These are phyloP conservation scores for Wasmannia auropunctata DNA, from an alignment of 1,140 invertebrate genomes.

Conservation along the genomic window DNA sequence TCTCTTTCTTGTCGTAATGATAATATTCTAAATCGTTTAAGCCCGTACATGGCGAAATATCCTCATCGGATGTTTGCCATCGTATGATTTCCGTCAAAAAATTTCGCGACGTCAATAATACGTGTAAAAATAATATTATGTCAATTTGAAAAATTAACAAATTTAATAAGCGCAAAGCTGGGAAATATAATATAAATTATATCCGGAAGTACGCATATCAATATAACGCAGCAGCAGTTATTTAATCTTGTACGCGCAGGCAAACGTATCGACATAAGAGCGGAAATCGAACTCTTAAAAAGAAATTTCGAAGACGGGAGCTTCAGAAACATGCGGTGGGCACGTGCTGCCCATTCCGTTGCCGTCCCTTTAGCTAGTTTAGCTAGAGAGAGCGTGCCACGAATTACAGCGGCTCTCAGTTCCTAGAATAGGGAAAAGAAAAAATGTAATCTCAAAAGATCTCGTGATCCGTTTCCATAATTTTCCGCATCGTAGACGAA, in stretches of 20 bases:
- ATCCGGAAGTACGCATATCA: constrained; percentile 1
- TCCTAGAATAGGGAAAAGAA: constrained; percentile 1
- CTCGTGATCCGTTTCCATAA: neutral
- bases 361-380: too few relatives aligned
- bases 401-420: constrained; percentile 73
- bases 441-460: neutral
- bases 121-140: neutral
- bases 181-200: neutral
- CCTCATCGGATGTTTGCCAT: neutral
- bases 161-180: neutral
- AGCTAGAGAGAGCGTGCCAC: neutral
- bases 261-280: constrained; percentile 28
- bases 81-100: too few relatives aligned
- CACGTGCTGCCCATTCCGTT: constrained; percentile 76
- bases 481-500: neutral
- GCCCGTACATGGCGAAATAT: neutral
- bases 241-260: constrained; percentile 22
- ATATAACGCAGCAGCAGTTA: neutral
- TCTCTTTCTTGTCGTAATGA: constrained; percentile 6
- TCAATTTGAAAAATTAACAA: neutral
- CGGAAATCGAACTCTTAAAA: constrained; percentile 72
- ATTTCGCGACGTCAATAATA: neutral
- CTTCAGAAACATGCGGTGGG: constrained; percentile 79
- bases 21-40: constrained; percentile 39
- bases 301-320: constrained; percentile 48